Evolutionary conservation across 35 echinoderm and acorn worm species (phyloP), one percentile per base, ranked within the genome.

Genomic region (Apostichopus japonicus): DNA sequence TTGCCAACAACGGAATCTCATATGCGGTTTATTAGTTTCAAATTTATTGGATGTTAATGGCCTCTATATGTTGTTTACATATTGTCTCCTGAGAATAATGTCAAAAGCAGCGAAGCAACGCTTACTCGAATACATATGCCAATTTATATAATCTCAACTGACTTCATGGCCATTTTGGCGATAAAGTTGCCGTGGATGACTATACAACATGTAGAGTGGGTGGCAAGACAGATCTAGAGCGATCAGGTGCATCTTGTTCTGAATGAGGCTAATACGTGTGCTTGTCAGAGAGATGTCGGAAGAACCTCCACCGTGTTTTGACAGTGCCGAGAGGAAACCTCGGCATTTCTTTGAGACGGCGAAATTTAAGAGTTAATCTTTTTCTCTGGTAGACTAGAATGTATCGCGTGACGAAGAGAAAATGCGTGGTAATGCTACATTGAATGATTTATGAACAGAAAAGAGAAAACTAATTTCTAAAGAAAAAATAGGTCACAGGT

Each of bases 321-420:
- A 57, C 55, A 84, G 53, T 23, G 55, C 8, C 53, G 15, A 57
- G 81, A 84, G 54, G 57, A 75, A 54, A 54, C 24, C 4, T 84
- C 81, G 53, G 81, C 54, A 58, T 21, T 84, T 55, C 55, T 84
- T 84, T 84, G 81, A 84, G 56, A 54, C 17, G 56, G 53, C 81
- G 81, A 21, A 58, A 58, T 84, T 58, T 59, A 6, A 15, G 81
- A 54, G 55, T 84, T 55, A 84, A 58, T 58, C 0, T 75, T 75
- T n/a, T 19, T 7, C 52, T 84, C 54, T 84, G 17, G 81, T 84
- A 55, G 81, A 84, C 56, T 84, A 52, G 17, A 57, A 84, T 59
- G 81, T 84, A 84, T 84, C 81, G 81, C 81, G 81, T 84, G 81
- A 84, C 81, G 81, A 24, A 57, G 15, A 84, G 55, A 84, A 84